Percentiles rank a stretch among this genome's conserved stretches.
These are phyloP conservation scores for Rutpela maculata DNA, from an alignment of 2,888 invertebrate species.

Conservation along the genomic window DNA sequence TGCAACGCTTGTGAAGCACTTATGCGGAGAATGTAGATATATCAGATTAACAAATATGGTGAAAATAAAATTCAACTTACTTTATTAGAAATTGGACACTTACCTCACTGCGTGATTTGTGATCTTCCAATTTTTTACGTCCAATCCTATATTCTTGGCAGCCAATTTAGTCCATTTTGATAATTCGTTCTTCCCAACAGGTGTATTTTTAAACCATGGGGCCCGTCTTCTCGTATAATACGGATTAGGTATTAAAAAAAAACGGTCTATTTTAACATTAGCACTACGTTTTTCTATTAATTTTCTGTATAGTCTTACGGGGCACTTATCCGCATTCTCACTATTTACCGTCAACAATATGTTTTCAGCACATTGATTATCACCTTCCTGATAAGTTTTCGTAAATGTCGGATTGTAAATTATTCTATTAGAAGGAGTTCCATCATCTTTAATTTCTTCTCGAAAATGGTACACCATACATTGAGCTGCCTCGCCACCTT, in stretches of 20 bases:
- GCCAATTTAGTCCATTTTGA: constrained; percentile 5
- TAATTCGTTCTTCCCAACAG: neutral
- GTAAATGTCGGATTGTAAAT: too few species aligned
- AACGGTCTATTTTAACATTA: too few species aligned
- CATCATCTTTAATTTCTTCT: neutral
- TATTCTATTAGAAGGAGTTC: neutral
- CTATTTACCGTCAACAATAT: neutral
- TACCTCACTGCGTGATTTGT: neutral
- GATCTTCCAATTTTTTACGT: neutral
- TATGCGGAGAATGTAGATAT: too few species aligned
- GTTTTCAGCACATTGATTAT: neutral
- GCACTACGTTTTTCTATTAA: neutral
- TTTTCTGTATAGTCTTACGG: neutral
- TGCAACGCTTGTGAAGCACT: too few species aligned
- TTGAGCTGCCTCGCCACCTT: neutral
- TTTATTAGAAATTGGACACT: neutral
- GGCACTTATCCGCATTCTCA: neutral
- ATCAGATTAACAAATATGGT: too few species aligned
- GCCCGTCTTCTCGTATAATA: neutral
- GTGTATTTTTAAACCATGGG: neutral
- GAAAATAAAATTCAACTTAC: too few species aligned
- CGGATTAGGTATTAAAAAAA: neutral
- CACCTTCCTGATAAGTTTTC: neutral
- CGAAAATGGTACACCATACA: neutral
- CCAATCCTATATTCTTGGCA: neutral